phyloP scores from a whole-genome alignment of 2,113 vertebrate species.

The Butorides virescens region DNA sequence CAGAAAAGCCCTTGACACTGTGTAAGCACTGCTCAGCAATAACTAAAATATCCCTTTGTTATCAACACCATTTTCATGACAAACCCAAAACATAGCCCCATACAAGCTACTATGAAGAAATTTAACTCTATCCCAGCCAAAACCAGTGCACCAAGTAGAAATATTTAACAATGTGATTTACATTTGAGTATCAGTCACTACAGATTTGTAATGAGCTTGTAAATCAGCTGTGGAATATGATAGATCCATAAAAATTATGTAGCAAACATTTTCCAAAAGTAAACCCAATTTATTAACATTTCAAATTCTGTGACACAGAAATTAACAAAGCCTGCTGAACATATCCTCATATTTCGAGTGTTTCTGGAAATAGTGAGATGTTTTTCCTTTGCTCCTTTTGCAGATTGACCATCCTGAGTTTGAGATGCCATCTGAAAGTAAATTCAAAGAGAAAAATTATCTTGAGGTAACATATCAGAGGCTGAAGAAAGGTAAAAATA shows the following conservation, averaged over 20 bases:
- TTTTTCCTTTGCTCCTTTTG: constrained; percentile 49
- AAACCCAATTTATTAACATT: neutral
- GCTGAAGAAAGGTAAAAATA: constrained; percentile 53
- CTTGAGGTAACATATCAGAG: constrained; percentile 73
- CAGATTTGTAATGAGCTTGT: neutral
- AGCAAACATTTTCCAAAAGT: neutral
- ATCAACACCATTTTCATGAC: neutral
- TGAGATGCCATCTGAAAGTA: constrained; percentile 82
- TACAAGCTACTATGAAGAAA: neutral
- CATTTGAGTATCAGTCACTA: neutral
- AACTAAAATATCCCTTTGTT: neutral
- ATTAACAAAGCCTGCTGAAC: neutral
- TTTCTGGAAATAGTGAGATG: neutral
- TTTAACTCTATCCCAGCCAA: neutral
- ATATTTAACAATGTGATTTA: neutral
- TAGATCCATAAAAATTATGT: neutral
- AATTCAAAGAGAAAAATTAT: constrained; percentile 70
- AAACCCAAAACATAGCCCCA: neutral
- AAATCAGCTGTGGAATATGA: neutral
- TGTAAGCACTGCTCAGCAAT: neutral
- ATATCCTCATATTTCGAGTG: neutral
- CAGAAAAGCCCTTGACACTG: neutral
- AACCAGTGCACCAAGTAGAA: neutral
- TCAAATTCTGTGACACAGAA: neutral
- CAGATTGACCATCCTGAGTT: constrained; percentile 93